A percentile compares a stretch with the other conserved stretches of the same genome.
Conservation (phyloP, 30 jellyfish, hydroid and myxozoan genomes). For the Turritopsis dohrnii region DNA sequence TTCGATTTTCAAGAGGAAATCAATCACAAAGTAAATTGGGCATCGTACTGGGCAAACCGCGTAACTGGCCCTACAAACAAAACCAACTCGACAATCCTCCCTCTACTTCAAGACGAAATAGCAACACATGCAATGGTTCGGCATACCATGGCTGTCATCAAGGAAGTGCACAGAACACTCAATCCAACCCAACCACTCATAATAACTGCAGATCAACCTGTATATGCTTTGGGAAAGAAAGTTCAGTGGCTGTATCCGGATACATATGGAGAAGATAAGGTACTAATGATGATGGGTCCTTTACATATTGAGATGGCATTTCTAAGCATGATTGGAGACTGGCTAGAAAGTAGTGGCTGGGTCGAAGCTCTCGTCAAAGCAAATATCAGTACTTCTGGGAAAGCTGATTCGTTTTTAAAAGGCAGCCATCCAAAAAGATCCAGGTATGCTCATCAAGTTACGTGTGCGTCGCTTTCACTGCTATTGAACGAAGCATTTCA, state of each 20-base stretch:
- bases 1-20: background rate
- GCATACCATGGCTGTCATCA: background rate
- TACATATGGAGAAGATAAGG: too few relatives aligned
- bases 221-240: background rate
- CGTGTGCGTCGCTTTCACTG: conserved; percentile 29
- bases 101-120: background rate
- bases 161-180: background rate
- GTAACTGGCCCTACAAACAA: background rate
- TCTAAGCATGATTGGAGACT: background rate
- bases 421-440: conserved; percentile 14
- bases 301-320: background rate
- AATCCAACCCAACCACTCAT: background rate
- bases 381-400: conserved; percentile 38
- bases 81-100: background rate
- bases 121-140: conserved; percentile 6
- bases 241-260: background rate
- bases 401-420: conserved; percentile 16
- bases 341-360: conserved; percentile 48
- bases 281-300: background rate
- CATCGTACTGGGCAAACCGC: background rate
- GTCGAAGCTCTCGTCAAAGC: conserved; percentile 32
- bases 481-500: conserved; percentile 4
- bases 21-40: background rate
- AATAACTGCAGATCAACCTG: background rate
- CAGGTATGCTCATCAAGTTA: conserved; percentile 38